Base-by-base conservation (phyloP, 2,797 vertebrate genomes). In the Xyrichtys novacula region DNA sequence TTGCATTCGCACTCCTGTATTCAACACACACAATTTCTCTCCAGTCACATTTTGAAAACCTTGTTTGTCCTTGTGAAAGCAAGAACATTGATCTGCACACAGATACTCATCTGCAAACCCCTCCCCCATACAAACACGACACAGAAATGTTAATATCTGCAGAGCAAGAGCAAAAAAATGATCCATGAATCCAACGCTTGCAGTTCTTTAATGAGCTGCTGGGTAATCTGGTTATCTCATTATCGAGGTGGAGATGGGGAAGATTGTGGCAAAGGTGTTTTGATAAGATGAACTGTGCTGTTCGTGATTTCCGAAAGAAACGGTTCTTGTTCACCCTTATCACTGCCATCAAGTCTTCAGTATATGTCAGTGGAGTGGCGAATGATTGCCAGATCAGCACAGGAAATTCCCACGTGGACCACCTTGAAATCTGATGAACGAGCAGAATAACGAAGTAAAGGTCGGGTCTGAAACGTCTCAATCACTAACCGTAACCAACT, bases 271-370 rank as follows among this genome's bases (percentile, higher is more conserved):
- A 64, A 63, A n/a, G 25, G 29, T 19, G 43, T 60, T 79, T 53
- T 36, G 57, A 65, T 44, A 16, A 28, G 16, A 36, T 2, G 7
- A 5, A 46, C 7, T 47, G 5, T 42, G 11, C n/a, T 52, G 20
- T 49, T 63, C 32, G 19, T 5, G 32, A 42, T 16, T 17, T 52
- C 61, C 19, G 60, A 47, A 79, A 38, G 68, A 34, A 58, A 65
- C 34, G 34, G 32, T 63, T 44, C 50, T 76, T 76, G 70, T 84
- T 67, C 59, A 1, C 22, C 44, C 19, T 74, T 76, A 57, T 71
- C 19, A 3, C 16, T 29, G 17, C 17, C 32, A 58, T 28, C 44
- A 70, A 22, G 46, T 34, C 40, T n/a, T 39, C 46, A 56, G 40
- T 28, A 16, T 48, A 19, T 40, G 22, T 38, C 20, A 20, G 54